Evolutionary conservation across 2,113 vertebrate species (phyloP).

Genomic region (Mirza zaza): DNA sequence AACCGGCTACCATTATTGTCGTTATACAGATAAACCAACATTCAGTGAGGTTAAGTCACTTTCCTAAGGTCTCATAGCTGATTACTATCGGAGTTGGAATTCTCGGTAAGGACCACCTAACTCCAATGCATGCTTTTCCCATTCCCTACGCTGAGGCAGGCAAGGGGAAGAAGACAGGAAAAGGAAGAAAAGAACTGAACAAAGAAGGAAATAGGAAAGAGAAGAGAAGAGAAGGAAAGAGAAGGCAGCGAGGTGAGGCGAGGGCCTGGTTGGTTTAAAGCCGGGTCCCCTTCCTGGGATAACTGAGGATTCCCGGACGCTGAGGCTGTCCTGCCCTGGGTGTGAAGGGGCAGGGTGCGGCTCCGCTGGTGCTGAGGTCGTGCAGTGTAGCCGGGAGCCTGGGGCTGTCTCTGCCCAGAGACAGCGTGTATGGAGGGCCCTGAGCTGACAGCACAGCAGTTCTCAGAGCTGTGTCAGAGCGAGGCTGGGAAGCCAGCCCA

Average conservation of each 20-base stretch:
- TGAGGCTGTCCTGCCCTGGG: not conserved
- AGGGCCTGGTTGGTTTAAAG: not conserved
- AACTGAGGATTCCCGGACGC: not conserved
- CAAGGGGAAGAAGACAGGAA: not conserved
- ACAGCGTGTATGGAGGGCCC: not conserved
- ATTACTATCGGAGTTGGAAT: not conserved
- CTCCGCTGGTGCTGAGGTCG: not conserved
- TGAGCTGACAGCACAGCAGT: not conserved
- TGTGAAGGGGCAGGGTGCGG: not conserved
- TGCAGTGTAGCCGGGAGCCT: not conserved
- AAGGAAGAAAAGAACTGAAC: not conserved
- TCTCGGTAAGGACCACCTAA: not conserved
- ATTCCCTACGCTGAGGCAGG: not conserved
- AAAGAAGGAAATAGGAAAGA: not conserved
- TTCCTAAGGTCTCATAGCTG: not conserved
- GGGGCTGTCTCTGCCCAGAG: rapidly evolving
- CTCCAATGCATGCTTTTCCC: not conserved
- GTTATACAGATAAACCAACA: not conserved
- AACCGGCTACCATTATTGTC: not conserved
- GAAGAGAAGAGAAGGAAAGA: not conserved
- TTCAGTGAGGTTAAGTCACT: not conserved
- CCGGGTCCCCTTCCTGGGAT: not conserved
- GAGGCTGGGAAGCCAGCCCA: not conserved
- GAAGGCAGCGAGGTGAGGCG: not conserved
- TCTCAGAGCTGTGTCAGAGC: not conserved